Conservation (phyloP, 2,797 vertebrate genomes). For the Neomorphus geoffroyi region DNA sequence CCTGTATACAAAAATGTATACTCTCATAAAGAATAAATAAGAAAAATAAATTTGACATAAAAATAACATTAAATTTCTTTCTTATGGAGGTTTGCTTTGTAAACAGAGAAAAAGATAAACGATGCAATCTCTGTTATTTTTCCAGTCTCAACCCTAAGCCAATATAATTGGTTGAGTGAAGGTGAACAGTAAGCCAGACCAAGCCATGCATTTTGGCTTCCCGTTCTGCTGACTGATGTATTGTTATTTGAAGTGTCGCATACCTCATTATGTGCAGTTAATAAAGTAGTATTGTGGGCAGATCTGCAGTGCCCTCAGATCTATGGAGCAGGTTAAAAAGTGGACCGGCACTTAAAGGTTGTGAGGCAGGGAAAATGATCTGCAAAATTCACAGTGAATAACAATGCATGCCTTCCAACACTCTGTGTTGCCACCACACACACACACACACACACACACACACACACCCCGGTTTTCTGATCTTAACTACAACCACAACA, state of each 20-base stretch:
- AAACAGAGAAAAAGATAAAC: background rate
- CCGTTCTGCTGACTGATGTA: constrained; percentile 27
- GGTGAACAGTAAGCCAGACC: constrained; percentile 14
- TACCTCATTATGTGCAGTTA: constrained; percentile 60
- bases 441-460: no score
- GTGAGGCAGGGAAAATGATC: constrained; percentile 40
- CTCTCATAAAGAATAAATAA: background rate
- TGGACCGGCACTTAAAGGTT: constrained; percentile 19
- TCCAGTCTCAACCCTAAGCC: background rate
- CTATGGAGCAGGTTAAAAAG: constrained; percentile 20
- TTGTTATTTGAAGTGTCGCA: constrained; percentile 39
- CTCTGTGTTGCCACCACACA: background rate
- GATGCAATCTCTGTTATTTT: background rate
- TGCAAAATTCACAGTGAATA: constrained; percentile 16
- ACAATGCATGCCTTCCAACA: background rate
- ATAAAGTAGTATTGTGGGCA: constrained; percentile 43
- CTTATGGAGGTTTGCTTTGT: background rate
- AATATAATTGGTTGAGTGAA: background rate
- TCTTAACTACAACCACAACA: background rate
- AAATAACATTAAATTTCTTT: background rate
- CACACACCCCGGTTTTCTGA: background rate
- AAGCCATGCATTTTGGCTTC: constrained; percentile 9
- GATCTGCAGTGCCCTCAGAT: constrained; percentile 19
- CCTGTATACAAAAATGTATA: background rate
- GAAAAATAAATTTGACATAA: background rate